Evolutionary conservation across 2,888 invertebrate genomes (phyloP).

Genomic region (Minunthozetes semirufus): DNA sequence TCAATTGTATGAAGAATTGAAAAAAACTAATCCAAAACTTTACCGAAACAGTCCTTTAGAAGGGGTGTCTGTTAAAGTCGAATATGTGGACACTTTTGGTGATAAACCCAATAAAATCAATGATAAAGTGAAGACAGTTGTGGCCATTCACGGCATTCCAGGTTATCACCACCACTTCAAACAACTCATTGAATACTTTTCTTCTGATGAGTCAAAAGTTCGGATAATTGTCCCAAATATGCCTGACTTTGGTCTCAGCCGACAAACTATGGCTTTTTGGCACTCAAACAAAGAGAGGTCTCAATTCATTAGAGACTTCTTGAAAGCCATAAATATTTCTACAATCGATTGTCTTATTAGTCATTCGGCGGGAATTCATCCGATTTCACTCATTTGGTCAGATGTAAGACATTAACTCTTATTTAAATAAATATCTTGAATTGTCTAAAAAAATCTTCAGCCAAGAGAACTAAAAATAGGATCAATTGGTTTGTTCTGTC

Average conservation of each 20-base stretch:
- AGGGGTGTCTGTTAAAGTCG: neutral
- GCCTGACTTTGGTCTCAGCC: constrained; percentile 33
- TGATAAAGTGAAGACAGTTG: neutral
- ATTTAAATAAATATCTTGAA: neutral
- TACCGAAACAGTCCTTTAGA: constrained; percentile 19
- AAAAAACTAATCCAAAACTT: neutral
- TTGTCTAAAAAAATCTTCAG: constrained; percentile 13
- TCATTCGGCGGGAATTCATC: constrained; percentile 32
- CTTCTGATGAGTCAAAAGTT: constrained; percentile 40
- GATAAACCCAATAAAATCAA: neutral
- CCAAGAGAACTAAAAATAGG: constrained; percentile 9
- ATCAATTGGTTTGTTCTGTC: constrained; percentile 17
- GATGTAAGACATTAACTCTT: constrained; percentile 18
- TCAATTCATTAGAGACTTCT: constrained; percentile 21
- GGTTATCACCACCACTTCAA: constrained; percentile 12
- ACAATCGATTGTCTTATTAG: constrained; percentile 33
- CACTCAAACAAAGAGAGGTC: constrained; percentile 31
- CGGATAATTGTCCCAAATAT: constrained; percentile 34
- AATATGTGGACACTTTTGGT: constrained; percentile 27
- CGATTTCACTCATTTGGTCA: constrained; percentile 30
- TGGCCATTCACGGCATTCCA: constrained; percentile 23
- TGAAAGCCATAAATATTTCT: constrained; percentile 1
- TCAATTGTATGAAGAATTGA: constrained; percentile 18
- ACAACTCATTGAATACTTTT: neutral
- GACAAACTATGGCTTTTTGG: constrained; percentile 32